Evolutionary conservation across 1,140 invertebrate genomes (phyloP), one percentile per base, ranked within the genome.

Genomic region (Drosophila eugracilis): DNA sequence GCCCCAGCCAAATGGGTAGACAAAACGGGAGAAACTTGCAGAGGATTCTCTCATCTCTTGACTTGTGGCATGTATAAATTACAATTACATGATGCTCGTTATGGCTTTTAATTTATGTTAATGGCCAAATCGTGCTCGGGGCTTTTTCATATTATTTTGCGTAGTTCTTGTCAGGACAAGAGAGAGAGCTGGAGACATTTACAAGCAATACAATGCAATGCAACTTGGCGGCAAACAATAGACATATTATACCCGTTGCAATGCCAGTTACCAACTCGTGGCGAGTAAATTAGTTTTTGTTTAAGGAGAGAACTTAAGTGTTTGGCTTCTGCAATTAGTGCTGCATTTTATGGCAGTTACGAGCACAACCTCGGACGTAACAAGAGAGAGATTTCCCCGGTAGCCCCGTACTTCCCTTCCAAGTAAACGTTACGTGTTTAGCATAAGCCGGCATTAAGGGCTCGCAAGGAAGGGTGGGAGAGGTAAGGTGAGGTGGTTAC

Each of bases 91-190:
- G 74, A 66, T 67, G 69, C 83, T 86, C 74, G 85, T 88, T 83
- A 86, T 83, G 78, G 70, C 78, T 65, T 88, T 88, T 86, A 88
- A 86, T 88, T 83, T 86, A 86, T 83, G 81, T 78, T 86, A 86
- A 86, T 88, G 78, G 78, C 48, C 50, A 57, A 86, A 86, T 86
- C 83, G 83, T 86, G 83, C 81, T 49, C 21, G 48, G 59, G 26
- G 37, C 53, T 77, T 70, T 62, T 45, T 26, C 44, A 22, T 34
- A 26, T 32, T 36, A 52, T 36, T 41, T 37, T 19, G 14, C 37
- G 28, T 17, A 72, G 45, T 57, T 39, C 32, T 62, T 45, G 7
- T 36, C 5, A 48, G 60, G 57, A 65, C 60, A 65, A 65, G 47
- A 32, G 17, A 32, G 17, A 37, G 22, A 17, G 41, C 59, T 39